These are phyloP conservation scores for Trachelus tabidus DNA, from an alignment of 2,888 invertebrate species.

Conservation along the genomic window DNA sequence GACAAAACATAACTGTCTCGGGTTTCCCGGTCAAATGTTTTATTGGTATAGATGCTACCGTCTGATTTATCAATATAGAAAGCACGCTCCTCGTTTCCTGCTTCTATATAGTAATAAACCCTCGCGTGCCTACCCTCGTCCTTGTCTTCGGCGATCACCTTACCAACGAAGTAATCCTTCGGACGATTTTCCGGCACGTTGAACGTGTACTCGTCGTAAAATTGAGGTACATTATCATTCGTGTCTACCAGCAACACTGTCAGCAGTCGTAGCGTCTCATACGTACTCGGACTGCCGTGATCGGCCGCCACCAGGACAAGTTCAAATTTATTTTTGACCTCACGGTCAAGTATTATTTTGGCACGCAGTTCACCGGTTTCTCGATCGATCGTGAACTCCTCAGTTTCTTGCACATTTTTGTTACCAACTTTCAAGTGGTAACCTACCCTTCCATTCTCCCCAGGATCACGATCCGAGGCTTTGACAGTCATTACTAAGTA, in stretches of 20 bases:
- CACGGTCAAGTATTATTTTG: slow-evolving; percentile 83
- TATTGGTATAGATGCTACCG: slow-evolving; percentile 83
- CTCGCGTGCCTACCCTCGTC: slow-evolving; percentile 85
- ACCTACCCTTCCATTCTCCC: slow-evolving; percentile 85
- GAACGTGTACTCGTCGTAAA: slow-evolving; percentile 78
- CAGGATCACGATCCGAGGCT: slow-evolving; percentile 84
- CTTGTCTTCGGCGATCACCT: slow-evolving; percentile 78
- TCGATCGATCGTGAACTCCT: slow-evolving; percentile 83
- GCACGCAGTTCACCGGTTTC: slow-evolving; percentile 85
- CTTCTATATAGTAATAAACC: slow-evolving; percentile 85
- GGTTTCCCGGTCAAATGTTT: slow-evolving; percentile 85
- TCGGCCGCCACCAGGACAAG: slow-evolving; percentile 85
- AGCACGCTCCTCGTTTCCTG: slow-evolving; percentile 79
- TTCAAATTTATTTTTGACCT: slow-evolving; percentile 76
- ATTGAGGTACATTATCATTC: slow-evolving; percentile 85
- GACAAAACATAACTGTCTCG: slow-evolving; percentile 80
- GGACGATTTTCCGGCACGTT: slow-evolving; percentile 77
- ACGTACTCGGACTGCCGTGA: slow-evolving; percentile 83
- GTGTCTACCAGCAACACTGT: slow-evolving; percentile 82
- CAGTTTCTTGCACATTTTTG: slow-evolving; percentile 81
- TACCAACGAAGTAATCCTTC: slow-evolving; percentile 68
- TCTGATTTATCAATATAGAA: slow-evolving; percentile 85
- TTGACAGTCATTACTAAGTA: slow-evolving; percentile 84
- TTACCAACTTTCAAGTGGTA: slow-evolving; percentile 86
- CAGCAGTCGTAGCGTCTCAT: slow-evolving; percentile 81